phyloP scores from a whole-genome alignment of 1,140 invertebrate genomes.

The Drosophila asahinai region DNA sequence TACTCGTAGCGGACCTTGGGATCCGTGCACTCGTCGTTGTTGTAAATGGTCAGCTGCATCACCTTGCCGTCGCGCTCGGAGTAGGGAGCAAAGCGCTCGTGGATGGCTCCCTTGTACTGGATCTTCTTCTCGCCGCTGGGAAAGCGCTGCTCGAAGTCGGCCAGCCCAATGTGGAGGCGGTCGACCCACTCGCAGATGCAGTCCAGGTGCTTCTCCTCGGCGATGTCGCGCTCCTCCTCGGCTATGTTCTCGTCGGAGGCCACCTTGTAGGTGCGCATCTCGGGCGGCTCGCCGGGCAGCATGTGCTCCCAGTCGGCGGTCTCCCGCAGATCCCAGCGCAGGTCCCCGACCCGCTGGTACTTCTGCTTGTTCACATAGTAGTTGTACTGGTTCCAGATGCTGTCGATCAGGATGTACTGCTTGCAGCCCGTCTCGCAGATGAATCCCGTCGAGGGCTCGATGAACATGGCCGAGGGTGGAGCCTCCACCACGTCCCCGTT shows the following conservation, averaged over 20 bases:
- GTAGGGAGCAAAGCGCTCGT: constrained; percentile 93
- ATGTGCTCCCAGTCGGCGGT: constrained; percentile 89
- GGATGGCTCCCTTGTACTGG: constrained; percentile 90
- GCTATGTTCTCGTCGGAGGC: constrained; percentile 84
- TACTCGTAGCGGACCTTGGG: constrained; percentile 88
- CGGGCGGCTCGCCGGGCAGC: constrained; percentile 88
- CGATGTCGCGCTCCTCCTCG: constrained; percentile 71
- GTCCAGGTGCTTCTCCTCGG: constrained; percentile 91
- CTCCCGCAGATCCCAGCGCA: constrained; percentile 88
- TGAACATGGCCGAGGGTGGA: constrained; percentile 88
- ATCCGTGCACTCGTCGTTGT: constrained; percentile 89
- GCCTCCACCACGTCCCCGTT: constrained; percentile 68
- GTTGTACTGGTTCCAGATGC: constrained; percentile 94
- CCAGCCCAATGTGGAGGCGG: constrained; percentile 88
- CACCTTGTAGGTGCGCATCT: constrained; percentile 79
- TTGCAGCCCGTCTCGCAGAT: constrained; percentile 86
- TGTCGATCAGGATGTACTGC: constrained; percentile 92
- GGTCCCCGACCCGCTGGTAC: constrained; percentile 86
- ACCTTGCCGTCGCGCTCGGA: constrained; percentile 88
- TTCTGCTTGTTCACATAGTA: constrained; percentile 90
- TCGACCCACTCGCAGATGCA: constrained; percentile 92
- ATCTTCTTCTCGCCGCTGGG: constrained; percentile 90
- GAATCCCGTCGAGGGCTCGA: constrained; percentile 92
- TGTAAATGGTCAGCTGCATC: constrained; percentile 89
- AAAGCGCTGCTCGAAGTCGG: constrained; percentile 91